These are phyloP conservation scores for Scalopus aquaticus DNA, from an alignment of 2,113 vertebrate genomes.

Conservation along the genomic window DNA sequence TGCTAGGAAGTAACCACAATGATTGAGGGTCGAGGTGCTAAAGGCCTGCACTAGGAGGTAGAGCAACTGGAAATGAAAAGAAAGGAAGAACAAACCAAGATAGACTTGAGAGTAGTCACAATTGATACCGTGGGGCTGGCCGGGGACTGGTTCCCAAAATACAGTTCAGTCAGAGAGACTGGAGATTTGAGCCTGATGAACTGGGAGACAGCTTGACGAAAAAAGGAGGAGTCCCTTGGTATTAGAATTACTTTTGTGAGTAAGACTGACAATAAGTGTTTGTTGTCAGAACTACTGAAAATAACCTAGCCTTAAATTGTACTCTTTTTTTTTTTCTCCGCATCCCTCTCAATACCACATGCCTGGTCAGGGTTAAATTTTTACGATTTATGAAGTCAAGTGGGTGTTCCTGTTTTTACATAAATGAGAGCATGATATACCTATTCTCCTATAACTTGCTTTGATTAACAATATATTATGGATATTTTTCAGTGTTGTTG, in stretches of 20 bases:
- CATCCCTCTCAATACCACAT: background rate
- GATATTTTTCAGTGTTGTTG: background rate
- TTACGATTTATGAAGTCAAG: background rate
- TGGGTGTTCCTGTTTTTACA: background rate
- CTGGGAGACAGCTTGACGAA: background rate
- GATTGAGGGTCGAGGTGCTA: background rate
- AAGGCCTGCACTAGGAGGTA: background rate
- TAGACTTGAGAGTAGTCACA: background rate
- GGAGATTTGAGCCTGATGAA: background rate
- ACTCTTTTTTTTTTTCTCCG: background rate
- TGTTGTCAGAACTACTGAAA: background rate
- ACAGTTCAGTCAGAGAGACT: background rate
- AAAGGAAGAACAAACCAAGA: background rate
- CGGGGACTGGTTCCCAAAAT: background rate
- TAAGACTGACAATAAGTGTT: background rate
- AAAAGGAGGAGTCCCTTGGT: background rate
- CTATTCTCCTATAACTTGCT: background rate
- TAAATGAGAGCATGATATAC: background rate
- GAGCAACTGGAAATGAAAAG: conserved; percentile 4
- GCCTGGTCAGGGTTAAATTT: background rate
- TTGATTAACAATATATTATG: background rate
- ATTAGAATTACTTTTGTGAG: background rate
- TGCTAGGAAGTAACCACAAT: background rate
- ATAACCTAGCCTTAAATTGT: background rate
- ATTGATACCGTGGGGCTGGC: background rate